Conservation (phyloP, 2,797 vertebrate genomes). For the Danio jaintianensis region DNA sequence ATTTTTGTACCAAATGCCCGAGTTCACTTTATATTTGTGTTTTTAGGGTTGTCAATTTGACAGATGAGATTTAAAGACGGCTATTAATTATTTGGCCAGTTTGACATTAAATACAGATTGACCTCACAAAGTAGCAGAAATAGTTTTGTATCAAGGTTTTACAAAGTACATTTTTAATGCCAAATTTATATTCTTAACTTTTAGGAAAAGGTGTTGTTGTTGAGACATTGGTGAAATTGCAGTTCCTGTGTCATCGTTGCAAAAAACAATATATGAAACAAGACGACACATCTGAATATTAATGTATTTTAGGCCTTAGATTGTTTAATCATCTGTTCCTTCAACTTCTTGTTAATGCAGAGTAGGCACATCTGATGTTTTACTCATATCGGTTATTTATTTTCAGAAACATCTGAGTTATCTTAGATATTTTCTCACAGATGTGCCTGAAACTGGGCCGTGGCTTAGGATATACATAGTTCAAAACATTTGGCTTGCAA, state of each 20-base stretch:
- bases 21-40: slow-evolving; percentile 33
- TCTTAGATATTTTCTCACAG: slow-evolving; percentile 19
- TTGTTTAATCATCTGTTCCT: not conserved
- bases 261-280: not conserved
- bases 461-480: not conserved
- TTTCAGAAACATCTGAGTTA: not conserved
- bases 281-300: not conserved
- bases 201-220: not conserved
- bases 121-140: slow-evolving; percentile 15
- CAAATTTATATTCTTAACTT: slow-evolving; percentile 35
- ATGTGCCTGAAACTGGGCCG: not conserved
- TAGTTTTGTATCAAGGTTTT: slow-evolving; percentile 42
- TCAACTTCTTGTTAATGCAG: slow-evolving; percentile 3
- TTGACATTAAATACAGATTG: not conserved
- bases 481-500: not conserved
- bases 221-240: not conserved
- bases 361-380: slow-evolving; percentile 2
- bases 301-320: not conserved
- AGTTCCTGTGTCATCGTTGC: not conserved
- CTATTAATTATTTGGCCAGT: not conserved
- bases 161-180: slow-evolving; percentile 18
- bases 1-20: slow-evolving; percentile 39
- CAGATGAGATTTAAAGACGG: not conserved
- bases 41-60: slow-evolving; percentile 16
- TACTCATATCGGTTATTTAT: slow-evolving; percentile 33